phyloP scores from a whole-genome alignment of 92 coral and sea anemone species.

The Parazoanthus swiftii region DNA sequence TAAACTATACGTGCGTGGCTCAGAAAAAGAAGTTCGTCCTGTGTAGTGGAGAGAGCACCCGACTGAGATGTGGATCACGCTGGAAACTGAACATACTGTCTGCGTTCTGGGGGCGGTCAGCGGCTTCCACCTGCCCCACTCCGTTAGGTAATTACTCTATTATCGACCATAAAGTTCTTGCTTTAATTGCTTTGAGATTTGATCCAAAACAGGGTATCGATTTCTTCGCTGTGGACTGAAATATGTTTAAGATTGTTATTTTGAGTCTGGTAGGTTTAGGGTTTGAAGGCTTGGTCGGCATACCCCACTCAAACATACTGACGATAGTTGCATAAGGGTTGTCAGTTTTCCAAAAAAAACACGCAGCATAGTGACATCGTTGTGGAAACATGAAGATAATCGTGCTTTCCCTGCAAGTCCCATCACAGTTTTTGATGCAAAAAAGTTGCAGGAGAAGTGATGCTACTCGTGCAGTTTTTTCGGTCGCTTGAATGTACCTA shows the following conservation, averaged over 20 bases:
- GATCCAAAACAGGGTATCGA: background rate
- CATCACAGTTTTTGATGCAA: too few species aligned
- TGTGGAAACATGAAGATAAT: too few species aligned
- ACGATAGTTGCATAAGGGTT: background rate
- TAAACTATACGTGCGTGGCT: conserved; percentile 91
- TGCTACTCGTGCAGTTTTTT: too few species aligned
- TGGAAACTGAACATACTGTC: conserved; percentile 84
- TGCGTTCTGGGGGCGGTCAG: conserved; percentile 92
- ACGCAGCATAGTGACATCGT: too few species aligned
- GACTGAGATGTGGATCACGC: conserved; percentile 79
- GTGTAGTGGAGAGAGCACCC: conserved; percentile 93
- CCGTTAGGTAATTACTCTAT: conserved; percentile 52
- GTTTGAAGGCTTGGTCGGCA: background rate
- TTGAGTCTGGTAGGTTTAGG: background rate
- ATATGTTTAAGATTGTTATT: background rate
- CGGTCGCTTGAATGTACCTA: too few species aligned
- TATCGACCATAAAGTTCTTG: background rate
- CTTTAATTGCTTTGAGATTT: background rate
- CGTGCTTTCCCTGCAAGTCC: too few species aligned
- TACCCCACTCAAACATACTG: background rate
- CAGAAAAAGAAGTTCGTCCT: conserved; percentile 85
- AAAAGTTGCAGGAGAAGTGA: too few species aligned
- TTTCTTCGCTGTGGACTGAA: background rate
- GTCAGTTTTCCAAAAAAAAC: too few species aligned
- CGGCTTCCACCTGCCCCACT: conserved; percentile 89